Percentiles rank a stretch among this genome's conserved stretches.
Conservation (phyloP, 2,113 vertebrate species). For the Antigone vipio region DNA sequence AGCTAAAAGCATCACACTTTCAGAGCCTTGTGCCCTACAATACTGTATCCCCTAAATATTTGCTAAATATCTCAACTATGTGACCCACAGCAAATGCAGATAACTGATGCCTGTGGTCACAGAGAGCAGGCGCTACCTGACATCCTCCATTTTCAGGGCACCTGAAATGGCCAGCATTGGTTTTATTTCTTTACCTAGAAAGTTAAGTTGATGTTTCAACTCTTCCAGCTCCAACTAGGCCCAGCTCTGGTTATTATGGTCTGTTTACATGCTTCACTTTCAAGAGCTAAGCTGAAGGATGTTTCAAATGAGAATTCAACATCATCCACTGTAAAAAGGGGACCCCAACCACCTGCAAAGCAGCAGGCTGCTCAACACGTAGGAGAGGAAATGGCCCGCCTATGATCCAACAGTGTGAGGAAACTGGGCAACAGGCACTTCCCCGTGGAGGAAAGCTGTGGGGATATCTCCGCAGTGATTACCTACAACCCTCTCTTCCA, state of each 20-base stretch:
- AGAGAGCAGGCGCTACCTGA: neutral
- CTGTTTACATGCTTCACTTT: neutral
- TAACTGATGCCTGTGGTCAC: neutral
- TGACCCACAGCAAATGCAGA: neutral
- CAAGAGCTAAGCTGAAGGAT: neutral
- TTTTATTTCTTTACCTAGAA: neutral
- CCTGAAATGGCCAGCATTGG: neutral
- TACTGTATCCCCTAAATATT: neutral
- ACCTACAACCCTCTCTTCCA: neutral
- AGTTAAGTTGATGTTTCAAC: neutral
- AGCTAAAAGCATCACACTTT: neutral
- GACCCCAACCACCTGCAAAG: neutral
- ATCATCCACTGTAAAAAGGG: neutral
- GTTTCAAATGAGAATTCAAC: neutral
- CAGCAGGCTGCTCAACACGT: neutral
- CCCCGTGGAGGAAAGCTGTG: neutral
- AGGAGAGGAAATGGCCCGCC: neutral
- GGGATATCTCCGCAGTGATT: neutral
- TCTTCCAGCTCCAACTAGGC: neutral
- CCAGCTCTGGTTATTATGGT: neutral
- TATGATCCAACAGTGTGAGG: neutral
- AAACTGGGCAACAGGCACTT: neutral
- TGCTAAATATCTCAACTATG: neutral
- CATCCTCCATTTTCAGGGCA: neutral
- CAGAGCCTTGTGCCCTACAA: neutral